Percentiles rank a stretch among this genome's conserved stretches.
Conservation (phyloP, 1,140 invertebrate species). For the Aporrectodea caliginosa region DNA sequence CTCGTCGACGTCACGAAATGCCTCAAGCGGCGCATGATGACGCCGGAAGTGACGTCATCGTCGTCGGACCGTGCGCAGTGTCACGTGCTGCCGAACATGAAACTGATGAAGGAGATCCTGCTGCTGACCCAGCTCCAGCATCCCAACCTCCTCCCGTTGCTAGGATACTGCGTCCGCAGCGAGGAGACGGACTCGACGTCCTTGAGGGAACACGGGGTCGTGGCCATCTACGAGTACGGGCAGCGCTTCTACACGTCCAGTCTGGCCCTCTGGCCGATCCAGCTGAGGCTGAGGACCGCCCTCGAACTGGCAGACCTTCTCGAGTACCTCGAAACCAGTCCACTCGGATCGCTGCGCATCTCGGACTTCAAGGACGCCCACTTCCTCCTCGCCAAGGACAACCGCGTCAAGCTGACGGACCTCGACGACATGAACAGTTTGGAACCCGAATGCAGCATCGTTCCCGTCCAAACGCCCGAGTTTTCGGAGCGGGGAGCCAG, state of each 20-base stretch:
- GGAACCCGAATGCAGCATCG: constrained; percentile 44
- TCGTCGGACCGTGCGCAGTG: constrained; percentile 33
- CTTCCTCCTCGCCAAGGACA: constrained; percentile 42
- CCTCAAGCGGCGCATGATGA: constrained; percentile 36
- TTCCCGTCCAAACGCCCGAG: constrained; percentile 22
- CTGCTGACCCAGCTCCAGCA: constrained; percentile 47
- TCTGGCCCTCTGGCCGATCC: constrained; percentile 40
- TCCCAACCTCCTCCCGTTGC: constrained; percentile 42
- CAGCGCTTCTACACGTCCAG: constrained; percentile 40
- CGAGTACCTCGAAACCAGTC: constrained; percentile 47
- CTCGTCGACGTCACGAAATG: constrained; percentile 45
- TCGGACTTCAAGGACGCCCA: constrained; percentile 51
- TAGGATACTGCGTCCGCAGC: constrained; percentile 50
- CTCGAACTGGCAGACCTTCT: constrained; percentile 44
- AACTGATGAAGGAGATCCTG: constrained; percentile 53
- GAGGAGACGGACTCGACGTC: constrained; percentile 50
- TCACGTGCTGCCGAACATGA: constrained; percentile 47
- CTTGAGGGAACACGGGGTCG: constrained; percentile 46
- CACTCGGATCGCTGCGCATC: constrained; percentile 47
- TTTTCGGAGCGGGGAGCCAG: background rate
- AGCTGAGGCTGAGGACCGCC: constrained; percentile 39
- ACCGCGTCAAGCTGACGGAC: constrained; percentile 48
- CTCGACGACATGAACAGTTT: constrained; percentile 50
- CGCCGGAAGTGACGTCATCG: background rate
- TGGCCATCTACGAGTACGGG: constrained; percentile 46